phyloP scores from a whole-genome alignment of 2,797 vertebrate genomes.

The Nothura maculosa region DNA sequence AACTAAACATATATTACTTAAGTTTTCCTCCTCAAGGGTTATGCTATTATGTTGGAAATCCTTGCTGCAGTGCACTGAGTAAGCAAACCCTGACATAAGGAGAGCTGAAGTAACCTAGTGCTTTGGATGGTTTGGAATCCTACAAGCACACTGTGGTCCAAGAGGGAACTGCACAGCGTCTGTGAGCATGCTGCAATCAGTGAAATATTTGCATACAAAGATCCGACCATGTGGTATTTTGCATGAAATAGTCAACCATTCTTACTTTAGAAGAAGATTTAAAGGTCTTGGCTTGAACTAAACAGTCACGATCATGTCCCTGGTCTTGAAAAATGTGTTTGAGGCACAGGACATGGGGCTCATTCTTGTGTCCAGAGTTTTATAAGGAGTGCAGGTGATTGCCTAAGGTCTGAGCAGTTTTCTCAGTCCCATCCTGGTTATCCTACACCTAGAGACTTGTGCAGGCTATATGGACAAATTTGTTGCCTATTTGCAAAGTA shows the following conservation, averaged over 20 bases:
- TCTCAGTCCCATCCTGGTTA: neutral
- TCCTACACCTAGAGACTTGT: no score
- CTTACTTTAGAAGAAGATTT: neutral
- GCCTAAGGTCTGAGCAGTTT: neutral
- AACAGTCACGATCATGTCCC: neutral
- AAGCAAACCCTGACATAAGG: fast-evolving
- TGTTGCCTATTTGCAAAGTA: neutral
- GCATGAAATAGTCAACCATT: neutral
- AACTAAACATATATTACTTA: neutral
- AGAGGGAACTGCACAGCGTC: neutral
- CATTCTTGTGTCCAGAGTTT: neutral
- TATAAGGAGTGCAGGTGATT: neutral
- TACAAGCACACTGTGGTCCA: neutral
- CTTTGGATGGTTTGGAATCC: neutral
- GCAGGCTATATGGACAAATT: neutral
- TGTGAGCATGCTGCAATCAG: neutral
- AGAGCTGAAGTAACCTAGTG: neutral
- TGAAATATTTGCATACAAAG: neutral
- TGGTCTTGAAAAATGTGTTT: neutral
- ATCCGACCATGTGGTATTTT: neutral
- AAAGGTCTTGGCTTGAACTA: neutral
- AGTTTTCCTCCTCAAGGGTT: fast-evolving
- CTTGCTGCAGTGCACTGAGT: neutral
- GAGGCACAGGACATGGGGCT: neutral
- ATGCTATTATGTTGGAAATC: neutral